These are phyloP conservation scores for Phaetusa simplex DNA, from an alignment of 2,113 vertebrate genomes.

Conservation along the genomic window DNA sequence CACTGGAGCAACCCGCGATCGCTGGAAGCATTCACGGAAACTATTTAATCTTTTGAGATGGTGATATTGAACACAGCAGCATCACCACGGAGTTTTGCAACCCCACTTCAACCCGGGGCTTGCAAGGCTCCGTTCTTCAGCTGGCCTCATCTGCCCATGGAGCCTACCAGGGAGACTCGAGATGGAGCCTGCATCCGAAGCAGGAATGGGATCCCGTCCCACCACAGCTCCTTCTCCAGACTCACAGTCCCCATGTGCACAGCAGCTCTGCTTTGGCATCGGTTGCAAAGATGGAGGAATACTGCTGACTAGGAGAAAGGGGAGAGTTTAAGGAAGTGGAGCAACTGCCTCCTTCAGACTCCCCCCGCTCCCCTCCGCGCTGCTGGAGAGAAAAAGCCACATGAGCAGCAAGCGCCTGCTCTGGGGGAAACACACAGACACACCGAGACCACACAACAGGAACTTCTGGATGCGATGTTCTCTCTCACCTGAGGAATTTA, in stretches of 20 bases:
- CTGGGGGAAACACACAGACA: neutral
- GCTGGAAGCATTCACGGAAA: neutral
- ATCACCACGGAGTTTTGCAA: neutral
- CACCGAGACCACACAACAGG: neutral
- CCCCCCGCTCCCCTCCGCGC: rapidly evolving
- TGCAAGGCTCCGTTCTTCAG: neutral
- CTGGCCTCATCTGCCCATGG: rapidly evolving
- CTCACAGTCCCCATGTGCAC: neutral
- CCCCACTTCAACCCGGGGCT: neutral
- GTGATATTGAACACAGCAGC: neutral
- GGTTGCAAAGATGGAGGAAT: neutral
- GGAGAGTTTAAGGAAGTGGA: neutral
- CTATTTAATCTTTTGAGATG: neutral
- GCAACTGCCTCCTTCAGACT: neutral
- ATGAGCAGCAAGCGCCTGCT: neutral
- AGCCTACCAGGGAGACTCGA: neutral
- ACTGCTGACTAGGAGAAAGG: neutral
- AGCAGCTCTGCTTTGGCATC: neutral
- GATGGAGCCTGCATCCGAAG: neutral
- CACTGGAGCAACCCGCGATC: rapidly evolving
- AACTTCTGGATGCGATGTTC: rapidly evolving
- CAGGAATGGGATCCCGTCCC: neutral
- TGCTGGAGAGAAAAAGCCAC: neutral
- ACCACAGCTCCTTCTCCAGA: neutral
- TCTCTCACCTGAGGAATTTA: conserved; percentile 91